Base-by-base conservation (phyloP, 2,797 vertebrate species). In the Poeciliopsis gracilis region DNA sequence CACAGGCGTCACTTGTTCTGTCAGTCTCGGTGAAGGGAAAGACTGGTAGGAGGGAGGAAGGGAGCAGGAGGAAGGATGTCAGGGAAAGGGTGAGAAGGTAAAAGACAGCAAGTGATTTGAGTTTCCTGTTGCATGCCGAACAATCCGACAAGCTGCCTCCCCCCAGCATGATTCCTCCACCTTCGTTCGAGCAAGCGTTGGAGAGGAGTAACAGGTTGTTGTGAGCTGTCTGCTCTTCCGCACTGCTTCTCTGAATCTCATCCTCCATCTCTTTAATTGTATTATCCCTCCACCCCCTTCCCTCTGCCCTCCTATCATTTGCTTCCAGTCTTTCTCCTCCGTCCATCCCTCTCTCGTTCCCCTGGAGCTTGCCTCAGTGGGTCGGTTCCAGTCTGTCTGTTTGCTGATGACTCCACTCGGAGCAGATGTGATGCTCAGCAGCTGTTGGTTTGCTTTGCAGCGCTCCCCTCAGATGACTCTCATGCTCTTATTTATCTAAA, bases 381-480 rank as follows among this genome's bases (percentile, higher is more conserved):
- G 91, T 93, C 76, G 88, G 92, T 94, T 95, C 92, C 91, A 92
- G 93, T 94, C 90, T 93, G 93, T 94, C 92, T 95, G 92, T 90
- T 94, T 89, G 87, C 92, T 95, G 93, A 95, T 93, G 94, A 95
- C 91, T 91, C 90, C 88, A 92, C 93, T 94, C 88, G 87, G 89
- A 91, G 90, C 95, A 96, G 95, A 96, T 96, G 94, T 95, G 95
- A 95, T 95, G 92, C 89, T 91, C 84, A 92, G 92, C 95, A 96
- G 95, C 95, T 95, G 94, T 95, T 95, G 92, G 93, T 88, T 71
- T 79, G 86, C 85, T 87, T 41, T 85, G 78, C 82, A 76, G 77
- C 88, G 74, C 82, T 83, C 75, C 80, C 78, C 69, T 81, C 82
- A 63, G 77, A 67, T 72, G 81, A 79, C 84, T 90, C 86, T 82